Evolutionary conservation across 2,888 invertebrate genomes (phyloP), one percentile per base, ranked within the genome.

Genomic region (Micropterix aruncella): DNA sequence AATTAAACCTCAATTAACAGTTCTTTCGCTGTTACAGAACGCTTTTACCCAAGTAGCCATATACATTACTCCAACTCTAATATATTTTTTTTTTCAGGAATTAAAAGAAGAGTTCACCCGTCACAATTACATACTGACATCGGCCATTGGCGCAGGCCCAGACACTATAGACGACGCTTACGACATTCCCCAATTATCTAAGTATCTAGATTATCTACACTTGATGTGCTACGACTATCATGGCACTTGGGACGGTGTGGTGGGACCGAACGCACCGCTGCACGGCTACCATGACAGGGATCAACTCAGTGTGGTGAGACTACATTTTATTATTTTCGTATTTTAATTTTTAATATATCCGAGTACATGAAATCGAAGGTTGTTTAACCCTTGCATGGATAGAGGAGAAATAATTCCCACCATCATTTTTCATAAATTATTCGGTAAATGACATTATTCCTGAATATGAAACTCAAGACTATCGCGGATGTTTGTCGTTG

Each of bases 201-300:
- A 75, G 1, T 77, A 81, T 56, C 59, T 84, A 37, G 82, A 85
- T 58, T 78, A 74, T 45, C 73, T 90, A 36, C 87, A 90, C 53
- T 75, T 90, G 58, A 91, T 90, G 90, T 83, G 85, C 48, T 92
- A 92, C 59, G 91, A 92, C 60, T 91, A 89, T 60, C 88, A 89
- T 52, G 90, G 90, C 0, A 75, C 82, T 3, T 90, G 89, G 89
- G 85, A 90, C 53, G 69, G 69, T 1, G 69, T 66, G 46, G 77
- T 86, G 0, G 83, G 85, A 0, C 79, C 86, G 7, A 90, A 91
- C 57, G 82, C 90, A 0, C 91, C 91, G 0, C 56, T 92, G 5
- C 66, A 63, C 18, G 73, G 78, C 1, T 52, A 55, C 1, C 60
- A 59, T 49, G 60, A 61, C 0, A 57, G 65, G 1, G 80, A 80